phyloP scores from a whole-genome alignment of 2,888 invertebrate genomes.

The Brenthis daphne region DNA sequence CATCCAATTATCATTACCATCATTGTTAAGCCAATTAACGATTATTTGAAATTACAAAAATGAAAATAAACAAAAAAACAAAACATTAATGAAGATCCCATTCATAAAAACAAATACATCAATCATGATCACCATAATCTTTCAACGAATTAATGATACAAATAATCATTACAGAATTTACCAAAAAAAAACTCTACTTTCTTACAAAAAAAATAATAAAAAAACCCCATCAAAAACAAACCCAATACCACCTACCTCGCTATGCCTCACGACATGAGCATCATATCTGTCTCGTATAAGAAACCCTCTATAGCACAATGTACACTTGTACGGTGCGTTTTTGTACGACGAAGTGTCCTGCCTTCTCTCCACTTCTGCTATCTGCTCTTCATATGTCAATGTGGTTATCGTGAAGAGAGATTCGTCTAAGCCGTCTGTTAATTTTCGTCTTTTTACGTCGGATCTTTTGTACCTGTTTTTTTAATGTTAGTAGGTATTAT shows the following conservation, averaged over 20 bases:
- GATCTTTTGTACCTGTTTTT: constrained; percentile 58
- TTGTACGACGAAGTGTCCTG: constrained; percentile 54
- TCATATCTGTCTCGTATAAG: constrained; percentile 59
- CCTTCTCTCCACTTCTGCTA: constrained; percentile 60
- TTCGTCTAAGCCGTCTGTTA: constrained; percentile 59
- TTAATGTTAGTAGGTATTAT: too few relatives aligned
- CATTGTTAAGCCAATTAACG: too few relatives aligned
- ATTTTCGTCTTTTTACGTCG: constrained; percentile 59
- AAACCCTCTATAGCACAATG: constrained; percentile 63
- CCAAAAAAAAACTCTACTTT: background rate
- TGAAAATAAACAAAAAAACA: background rate
- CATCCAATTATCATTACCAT: too few relatives aligned
- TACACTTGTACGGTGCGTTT: constrained; percentile 59
- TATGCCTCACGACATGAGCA: constrained; percentile 64
- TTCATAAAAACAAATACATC: too few relatives aligned
- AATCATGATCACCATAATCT: too few relatives aligned
- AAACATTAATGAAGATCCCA: too few relatives aligned
- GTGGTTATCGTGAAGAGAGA: constrained; percentile 59
- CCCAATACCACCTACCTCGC: constrained; percentile 53
- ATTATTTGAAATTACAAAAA: too few relatives aligned
- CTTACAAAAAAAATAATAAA: background rate
- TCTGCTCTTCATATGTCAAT: constrained; percentile 66
- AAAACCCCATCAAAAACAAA: background rate
- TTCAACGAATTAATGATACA: too few relatives aligned
- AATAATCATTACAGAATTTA: too few relatives aligned